A percentile compares a stretch with the other conserved stretches of the same genome.
Conservation (phyloP, 2,797 vertebrate genomes). For the Coregonus sp. region DNA sequence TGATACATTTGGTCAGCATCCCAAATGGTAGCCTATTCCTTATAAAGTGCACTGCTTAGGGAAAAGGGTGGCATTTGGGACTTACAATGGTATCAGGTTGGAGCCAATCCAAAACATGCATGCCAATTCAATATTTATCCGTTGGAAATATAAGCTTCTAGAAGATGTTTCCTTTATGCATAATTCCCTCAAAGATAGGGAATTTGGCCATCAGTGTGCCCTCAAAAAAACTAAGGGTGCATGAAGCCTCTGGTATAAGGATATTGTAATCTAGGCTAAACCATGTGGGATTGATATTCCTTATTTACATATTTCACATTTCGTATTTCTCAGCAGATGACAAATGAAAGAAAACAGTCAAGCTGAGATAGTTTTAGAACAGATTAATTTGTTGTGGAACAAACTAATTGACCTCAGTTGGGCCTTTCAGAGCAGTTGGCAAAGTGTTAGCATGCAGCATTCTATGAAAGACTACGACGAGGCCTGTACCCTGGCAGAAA, state of each 20-base stretch:
- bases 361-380: neutral
- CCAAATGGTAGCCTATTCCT: too few species aligned
- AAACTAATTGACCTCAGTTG: neutral
- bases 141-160: neutral
- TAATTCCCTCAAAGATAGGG: neutral
- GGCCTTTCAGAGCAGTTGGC: slow-evolving; percentile 1
- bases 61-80: neutral
- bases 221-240: neutral
- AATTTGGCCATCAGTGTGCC: neutral
- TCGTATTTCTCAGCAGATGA: slow-evolving; percentile 1
- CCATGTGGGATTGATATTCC: too few species aligned
- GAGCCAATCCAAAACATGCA: too few species aligned
- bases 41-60: neutral
- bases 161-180: neutral
- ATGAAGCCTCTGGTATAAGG: neutral
- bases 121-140: neutral
- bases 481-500: too few species aligned
- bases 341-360: slow-evolving; percentile 2
- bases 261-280: neutral
- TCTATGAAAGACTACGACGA: neutral
- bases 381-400: neutral
- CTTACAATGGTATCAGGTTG: too few species aligned
- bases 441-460: neutral
- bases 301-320: neutral
- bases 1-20: too few species aligned